These are phyloP conservation scores for Colaptes auratus DNA, from an alignment of 2,113 vertebrate genomes.

Conservation along the genomic window DNA sequence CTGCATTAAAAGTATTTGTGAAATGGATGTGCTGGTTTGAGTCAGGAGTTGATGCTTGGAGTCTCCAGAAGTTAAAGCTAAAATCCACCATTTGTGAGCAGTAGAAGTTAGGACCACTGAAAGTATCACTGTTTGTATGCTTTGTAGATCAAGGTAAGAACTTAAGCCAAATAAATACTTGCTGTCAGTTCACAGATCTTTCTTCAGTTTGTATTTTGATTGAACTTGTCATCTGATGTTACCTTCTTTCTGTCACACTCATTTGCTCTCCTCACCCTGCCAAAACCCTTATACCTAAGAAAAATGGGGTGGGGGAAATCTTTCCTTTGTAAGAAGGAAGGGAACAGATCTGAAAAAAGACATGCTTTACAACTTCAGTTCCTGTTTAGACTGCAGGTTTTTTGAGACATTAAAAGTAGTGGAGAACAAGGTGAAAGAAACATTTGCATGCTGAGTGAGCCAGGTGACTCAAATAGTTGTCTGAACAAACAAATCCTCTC, in stretches of 20 bases:
- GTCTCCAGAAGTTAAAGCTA: neutral
- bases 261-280: neutral
- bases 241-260: fast-evolving
- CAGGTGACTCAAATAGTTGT: neutral
- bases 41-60: neutral
- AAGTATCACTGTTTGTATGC: neutral
- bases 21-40: neutral
- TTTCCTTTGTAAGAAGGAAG: neutral
- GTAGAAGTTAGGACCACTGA: neutral
- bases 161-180: neutral
- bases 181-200: neutral
- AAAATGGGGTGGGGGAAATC: neutral
- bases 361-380: neutral
- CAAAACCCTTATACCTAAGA: neutral
- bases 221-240: neutral
- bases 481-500: neutral
- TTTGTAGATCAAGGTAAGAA: neutral
- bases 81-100: neutral
- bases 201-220: neutral
- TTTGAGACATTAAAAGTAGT: neutral
- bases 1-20: neutral
- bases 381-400: neutral
- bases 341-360: neutral
- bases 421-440: neutral
- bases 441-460: neutral